Percentiles rank a stretch among this genome's conserved stretches.
These are phyloP conservation scores for Luidia sarsii DNA, from an alignment of 53 echinoderm and acorn worm species.

Conservation along the genomic window DNA sequence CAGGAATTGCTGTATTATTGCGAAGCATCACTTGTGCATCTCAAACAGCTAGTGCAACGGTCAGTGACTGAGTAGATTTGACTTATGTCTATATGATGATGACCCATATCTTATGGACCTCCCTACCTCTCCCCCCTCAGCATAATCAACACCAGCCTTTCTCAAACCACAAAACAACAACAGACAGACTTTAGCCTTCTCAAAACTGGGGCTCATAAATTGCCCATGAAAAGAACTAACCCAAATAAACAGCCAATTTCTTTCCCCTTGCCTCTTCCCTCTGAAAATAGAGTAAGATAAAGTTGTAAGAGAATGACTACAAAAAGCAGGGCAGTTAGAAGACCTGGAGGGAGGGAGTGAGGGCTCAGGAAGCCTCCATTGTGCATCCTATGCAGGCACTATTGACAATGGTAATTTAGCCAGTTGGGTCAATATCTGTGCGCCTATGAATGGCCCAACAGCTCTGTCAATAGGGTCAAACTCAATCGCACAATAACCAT, in stretches of 20 bases:
- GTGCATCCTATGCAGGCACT: too few species aligned
- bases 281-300: background rate
- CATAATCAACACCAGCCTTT: too few species aligned
- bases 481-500: too few species aligned
- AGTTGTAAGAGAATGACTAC: background rate
- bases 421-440: too few species aligned
- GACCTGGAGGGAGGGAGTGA: background rate
- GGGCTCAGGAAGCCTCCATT: too few species aligned
- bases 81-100: background rate
- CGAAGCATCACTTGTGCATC: too few species aligned
- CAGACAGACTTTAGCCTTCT: background rate
- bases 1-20: too few species aligned
- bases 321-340: background rate
- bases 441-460: too few species aligned
- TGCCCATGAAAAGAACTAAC: constrained; percentile 14
- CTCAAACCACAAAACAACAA: background rate
- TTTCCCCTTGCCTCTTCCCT: background rate
- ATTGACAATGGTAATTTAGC: too few species aligned
- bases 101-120: constrained; percentile 37
- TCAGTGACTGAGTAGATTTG: constrained; percentile 15
- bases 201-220: constrained; percentile 15
- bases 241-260: constrained; percentile 11
- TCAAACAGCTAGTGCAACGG: too few species aligned
- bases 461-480: too few species aligned
- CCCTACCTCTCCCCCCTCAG: background rate